A percentile compares a stretch with the other conserved stretches of the same genome.
phyloP scores from a whole-genome alignment of 2,797 vertebrate genomes.

The Morus bassanus region DNA sequence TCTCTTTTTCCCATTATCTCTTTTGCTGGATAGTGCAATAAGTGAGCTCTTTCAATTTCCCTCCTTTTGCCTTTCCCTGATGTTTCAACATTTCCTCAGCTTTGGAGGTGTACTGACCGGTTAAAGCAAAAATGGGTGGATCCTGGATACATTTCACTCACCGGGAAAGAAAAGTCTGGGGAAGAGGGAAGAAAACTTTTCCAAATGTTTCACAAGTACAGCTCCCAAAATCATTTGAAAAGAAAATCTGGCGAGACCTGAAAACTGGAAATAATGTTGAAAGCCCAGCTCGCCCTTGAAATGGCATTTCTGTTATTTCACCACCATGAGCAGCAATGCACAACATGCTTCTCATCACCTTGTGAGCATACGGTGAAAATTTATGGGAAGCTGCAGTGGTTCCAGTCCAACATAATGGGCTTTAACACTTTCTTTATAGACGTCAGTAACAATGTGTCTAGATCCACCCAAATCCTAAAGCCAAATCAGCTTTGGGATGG shows the following conservation, averaged over 20 bases:
- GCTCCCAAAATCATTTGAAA: background rate
- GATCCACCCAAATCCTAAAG: background rate
- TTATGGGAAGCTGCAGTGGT: background rate
- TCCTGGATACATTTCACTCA: background rate
- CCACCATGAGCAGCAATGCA: background rate
- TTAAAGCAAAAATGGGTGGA: background rate
- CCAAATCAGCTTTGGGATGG: background rate
- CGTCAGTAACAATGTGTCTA: background rate
- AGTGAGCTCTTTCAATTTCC: background rate
- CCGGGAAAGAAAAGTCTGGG: background rate
- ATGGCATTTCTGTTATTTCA: background rate
- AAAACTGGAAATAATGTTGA: background rate
- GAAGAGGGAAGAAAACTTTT: background rate
- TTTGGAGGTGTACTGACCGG: background rate
- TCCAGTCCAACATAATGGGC: background rate
- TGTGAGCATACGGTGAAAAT: background rate
- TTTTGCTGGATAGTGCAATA: background rate
- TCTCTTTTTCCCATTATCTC: background rate
- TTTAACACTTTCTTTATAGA: background rate
- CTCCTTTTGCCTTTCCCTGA: background rate
- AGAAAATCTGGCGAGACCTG: background rate
- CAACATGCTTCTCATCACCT: background rate
- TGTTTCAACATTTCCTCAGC: background rate
- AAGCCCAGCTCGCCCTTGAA: background rate
- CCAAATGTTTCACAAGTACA: background rate